Evolutionary conservation across 30 jellyfish, hydroid and myxozoan species (phyloP).

Genomic region (Aurelia sp.): DNA sequence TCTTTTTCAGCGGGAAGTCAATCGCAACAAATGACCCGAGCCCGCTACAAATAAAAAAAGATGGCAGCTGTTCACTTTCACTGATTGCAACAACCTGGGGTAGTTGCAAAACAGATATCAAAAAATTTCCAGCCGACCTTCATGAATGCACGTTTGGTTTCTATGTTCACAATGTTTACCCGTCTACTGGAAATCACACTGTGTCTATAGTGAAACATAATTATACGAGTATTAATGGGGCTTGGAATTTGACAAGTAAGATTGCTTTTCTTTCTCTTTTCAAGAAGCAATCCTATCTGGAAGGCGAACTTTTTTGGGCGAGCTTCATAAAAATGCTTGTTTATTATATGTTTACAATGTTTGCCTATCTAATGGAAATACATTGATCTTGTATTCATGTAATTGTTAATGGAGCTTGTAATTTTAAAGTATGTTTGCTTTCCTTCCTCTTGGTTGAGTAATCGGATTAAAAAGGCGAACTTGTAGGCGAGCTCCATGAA

Average conservation of each 20-base stretch:
- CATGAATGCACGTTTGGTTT: conserved; percentile 17
- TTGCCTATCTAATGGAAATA: too few species aligned
- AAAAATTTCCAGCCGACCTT: conserved; percentile 22
- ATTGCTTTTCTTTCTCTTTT: background rate
- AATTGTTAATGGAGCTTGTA: too few species aligned
- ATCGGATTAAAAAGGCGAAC: background rate
- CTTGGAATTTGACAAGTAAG: conserved; percentile 21
- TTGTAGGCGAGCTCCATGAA: too few species aligned
- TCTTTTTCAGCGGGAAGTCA: background rate
- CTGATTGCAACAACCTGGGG: conserved; percentile 9
- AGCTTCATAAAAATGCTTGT: too few species aligned
- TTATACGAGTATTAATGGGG: conserved; percentile 6
- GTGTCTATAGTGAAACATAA: background rate
- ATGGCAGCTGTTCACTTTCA: conserved; percentile 28
- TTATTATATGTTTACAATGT: too few species aligned
- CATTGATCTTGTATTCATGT: too few species aligned
- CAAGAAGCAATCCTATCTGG: background rate
- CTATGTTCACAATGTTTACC: conserved; percentile 3
- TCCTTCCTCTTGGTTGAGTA: too few species aligned
- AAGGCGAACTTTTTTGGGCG: too few species aligned
- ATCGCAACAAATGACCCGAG: background rate
- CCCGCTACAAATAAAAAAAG: conserved; percentile 2
- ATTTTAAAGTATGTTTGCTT: too few species aligned
- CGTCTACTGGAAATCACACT: background rate
- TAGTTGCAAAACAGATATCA: background rate